A percentile compares a stretch with the other conserved stretches of the same genome.
Conservation (phyloP, 1,140 invertebrate species). For the Nymphalis io region DNA sequence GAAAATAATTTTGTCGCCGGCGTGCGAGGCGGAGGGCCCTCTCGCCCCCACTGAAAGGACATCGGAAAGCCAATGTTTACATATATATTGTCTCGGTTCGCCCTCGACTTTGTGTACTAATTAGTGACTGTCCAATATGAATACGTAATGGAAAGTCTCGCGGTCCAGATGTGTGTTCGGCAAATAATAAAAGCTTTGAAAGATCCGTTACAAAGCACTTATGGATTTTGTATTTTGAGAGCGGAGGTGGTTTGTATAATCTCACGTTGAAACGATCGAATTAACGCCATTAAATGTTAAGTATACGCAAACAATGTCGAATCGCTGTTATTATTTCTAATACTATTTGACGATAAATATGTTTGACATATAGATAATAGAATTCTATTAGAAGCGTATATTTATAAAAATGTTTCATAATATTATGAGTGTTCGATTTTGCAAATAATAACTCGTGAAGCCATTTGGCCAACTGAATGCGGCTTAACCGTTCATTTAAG, state of each 20-base stretch:
- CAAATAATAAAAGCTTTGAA: constrained; percentile 72
- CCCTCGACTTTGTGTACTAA: constrained; percentile 78
- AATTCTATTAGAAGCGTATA: constrained; percentile 4
- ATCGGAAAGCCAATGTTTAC: constrained; percentile 60
- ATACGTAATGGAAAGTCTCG: constrained; percentile 77
- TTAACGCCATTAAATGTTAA: constrained; percentile 35
- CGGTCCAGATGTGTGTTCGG: constrained; percentile 73
- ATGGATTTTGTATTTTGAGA: constrained; percentile 65
- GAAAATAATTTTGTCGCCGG: constrained; percentile 56
- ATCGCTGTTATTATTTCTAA: constrained; percentile 17
- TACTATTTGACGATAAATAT: constrained; percentile 6
- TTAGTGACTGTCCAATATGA: constrained; percentile 77
- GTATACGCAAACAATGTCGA: constrained; percentile 13
- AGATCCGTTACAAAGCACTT: constrained; percentile 64
- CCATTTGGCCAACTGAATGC: constrained; percentile 18
- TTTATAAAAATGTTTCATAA: constrained; percentile 17
- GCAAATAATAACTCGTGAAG: constrained; percentile 26
- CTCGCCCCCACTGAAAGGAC: constrained; percentile 54
- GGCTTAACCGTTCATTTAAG: constrained; percentile 37
- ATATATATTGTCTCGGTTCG: constrained; percentile 68
- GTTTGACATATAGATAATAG: constrained; percentile 14
- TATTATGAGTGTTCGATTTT: constrained; percentile 6
- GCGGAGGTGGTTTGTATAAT: constrained; percentile 45
- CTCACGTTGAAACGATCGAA: constrained; percentile 30
- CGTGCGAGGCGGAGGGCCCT: constrained; percentile 43